Percentiles rank a stretch among this genome's conserved stretches.
These are phyloP conservation scores for Nasonia vitripennis DNA, from an alignment of 1,140 invertebrate genomes.

Conservation along the genomic window DNA sequence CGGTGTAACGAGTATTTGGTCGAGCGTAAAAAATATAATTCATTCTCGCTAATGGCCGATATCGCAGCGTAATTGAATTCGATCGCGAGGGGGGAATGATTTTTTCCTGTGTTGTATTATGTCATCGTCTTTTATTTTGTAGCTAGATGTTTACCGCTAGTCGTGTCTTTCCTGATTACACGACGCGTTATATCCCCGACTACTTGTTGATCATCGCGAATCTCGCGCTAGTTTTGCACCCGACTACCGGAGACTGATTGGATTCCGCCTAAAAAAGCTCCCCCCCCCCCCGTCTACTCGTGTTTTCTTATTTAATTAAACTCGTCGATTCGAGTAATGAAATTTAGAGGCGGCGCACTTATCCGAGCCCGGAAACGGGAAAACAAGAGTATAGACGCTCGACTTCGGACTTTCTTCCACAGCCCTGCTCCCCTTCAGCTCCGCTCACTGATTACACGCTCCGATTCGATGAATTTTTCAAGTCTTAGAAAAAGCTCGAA, in stretches of 20 bases:
- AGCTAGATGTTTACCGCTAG: too few species aligned
- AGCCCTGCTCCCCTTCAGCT: too few species aligned
- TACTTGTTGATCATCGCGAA: background rate
- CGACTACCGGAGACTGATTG: background rate
- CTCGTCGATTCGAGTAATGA: conserved; percentile 47
- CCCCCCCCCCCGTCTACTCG: too few species aligned
- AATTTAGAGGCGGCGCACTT: conserved; percentile 38
- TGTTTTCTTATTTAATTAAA: conserved; percentile 50
- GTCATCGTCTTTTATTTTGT: too few species aligned
- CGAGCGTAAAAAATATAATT: background rate
- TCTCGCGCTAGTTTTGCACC: too few species aligned
- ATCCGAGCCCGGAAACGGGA: conserved; percentile 1
- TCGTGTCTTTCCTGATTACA: too few species aligned
- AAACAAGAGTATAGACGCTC: background rate
- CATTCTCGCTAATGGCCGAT: background rate
- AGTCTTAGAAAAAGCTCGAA: background rate
- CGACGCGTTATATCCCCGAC: background rate
- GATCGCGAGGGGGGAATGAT: too few species aligned
- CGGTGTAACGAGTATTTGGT: background rate
- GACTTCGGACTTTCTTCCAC: background rate
- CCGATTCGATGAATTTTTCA: background rate
- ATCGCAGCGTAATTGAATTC: background rate
- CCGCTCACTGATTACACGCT: background rate
- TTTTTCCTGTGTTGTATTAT: too few species aligned
- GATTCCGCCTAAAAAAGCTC: background rate